These are phyloP conservation scores for Neolamprologus longior DNA, from an alignment of 2,113 vertebrate species.

Conservation along the genomic window DNA sequence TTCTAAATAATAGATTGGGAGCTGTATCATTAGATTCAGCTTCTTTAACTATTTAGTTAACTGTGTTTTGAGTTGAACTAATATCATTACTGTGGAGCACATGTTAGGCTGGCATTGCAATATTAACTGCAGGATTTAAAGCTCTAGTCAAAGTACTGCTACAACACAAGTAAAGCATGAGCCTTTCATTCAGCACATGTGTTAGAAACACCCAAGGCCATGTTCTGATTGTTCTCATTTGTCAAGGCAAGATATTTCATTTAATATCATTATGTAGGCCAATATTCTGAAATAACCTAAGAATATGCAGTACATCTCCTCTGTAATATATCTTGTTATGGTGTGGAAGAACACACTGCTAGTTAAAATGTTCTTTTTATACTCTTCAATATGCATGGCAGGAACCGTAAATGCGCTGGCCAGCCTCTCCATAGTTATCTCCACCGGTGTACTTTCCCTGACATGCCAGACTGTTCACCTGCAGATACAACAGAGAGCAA, in stretches of 20 bases:
- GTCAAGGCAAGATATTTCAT: slow-evolving; percentile 21
- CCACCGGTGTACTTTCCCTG: slow-evolving; percentile 83
- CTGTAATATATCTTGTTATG: not conserved
- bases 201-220: not conserved
- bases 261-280: not conserved
- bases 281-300: not conserved
- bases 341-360: not conserved
- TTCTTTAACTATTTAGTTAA: not conserved
- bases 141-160: not conserved
- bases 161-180: not conserved
- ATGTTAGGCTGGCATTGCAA: not conserved
- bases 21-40: not conserved
- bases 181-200: not conserved
- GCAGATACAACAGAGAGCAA: not conserved
- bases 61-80: not conserved
- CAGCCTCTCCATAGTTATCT: slow-evolving; percentile 72
- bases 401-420: slow-evolving; percentile 81
- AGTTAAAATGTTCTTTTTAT: not conserved
- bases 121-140: not conserved
- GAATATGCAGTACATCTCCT: not conserved
- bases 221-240: slow-evolving; percentile 25
- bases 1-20: not conserved
- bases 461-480: slow-evolving; percentile 90
- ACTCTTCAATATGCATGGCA: slow-evolving; percentile 84
- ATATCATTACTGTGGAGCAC: not conserved